Conservation (phyloP, 2,888 invertebrate species). For the Andrena dorsata region DNA sequence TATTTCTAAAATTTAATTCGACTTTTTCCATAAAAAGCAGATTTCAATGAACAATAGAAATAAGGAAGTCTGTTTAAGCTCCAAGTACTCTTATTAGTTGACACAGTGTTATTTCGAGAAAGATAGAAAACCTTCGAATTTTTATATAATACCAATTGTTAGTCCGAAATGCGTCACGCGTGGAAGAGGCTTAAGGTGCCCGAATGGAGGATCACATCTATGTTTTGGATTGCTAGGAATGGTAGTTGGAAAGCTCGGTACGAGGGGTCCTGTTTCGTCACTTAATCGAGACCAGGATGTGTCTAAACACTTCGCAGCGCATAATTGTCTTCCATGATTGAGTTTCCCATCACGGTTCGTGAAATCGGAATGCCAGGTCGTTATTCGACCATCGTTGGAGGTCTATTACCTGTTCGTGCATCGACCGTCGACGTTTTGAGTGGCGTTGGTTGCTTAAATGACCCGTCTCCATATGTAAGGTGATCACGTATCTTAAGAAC, state of each 20-base stretch:
- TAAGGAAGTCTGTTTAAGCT: too few species aligned
- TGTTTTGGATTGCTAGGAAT: too few species aligned
- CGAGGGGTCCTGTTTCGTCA: background rate
- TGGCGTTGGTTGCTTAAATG: background rate
- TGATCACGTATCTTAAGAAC: background rate
- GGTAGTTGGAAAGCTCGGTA: background rate
- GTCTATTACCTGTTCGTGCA: slow-evolving; percentile 47
- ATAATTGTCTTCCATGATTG: background rate
- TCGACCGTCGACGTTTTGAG: slow-evolving; percentile 5
- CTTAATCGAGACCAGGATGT: background rate
- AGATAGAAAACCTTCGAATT: too few species aligned
- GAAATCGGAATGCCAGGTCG: slow-evolving; percentile 41
- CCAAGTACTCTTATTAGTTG: too few species aligned
- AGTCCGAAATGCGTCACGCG: too few species aligned
- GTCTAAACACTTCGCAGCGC: background rate
- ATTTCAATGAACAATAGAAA: too few species aligned
- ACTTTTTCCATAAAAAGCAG: too few species aligned
- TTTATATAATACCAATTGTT: too few species aligned
- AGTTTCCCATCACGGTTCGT: slow-evolving; percentile 34
- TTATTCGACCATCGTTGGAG: slow-evolving; percentile 28
- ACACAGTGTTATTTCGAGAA: too few species aligned
- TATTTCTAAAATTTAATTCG: too few species aligned
- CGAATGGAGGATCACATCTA: too few species aligned
- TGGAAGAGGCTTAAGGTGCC: too few species aligned
- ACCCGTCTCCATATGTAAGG: background rate